A percentile compares a stretch with the other conserved stretches of the same genome.
These are phyloP conservation scores for Drosophila varians DNA, from an alignment of 1,140 invertebrate genomes.

Conservation along the genomic window DNA sequence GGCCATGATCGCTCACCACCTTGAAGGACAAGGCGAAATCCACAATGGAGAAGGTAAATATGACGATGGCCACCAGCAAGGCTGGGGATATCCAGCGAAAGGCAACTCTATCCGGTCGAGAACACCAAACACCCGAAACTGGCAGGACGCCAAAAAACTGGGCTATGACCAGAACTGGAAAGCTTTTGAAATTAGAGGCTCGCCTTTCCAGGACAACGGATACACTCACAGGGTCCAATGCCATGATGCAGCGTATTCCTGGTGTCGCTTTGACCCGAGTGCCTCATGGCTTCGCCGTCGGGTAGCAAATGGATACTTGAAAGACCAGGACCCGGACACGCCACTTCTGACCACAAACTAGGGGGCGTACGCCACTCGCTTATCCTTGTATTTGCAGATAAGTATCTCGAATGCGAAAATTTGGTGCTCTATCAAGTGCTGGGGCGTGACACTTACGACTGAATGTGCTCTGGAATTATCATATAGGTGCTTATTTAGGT, in stretches of 20 bases:
- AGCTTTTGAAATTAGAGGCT: background rate
- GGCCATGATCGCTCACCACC: slow-evolving; percentile 55
- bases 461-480: slow-evolving; percentile 14
- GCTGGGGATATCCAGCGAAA: slow-evolving; percentile 64
- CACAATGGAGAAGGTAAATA: slow-evolving; percentile 58
- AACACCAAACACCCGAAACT: slow-evolving; percentile 55
- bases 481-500: background rate
- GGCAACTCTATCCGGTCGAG: slow-evolving; percentile 38
- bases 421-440: slow-evolving; percentile 13
- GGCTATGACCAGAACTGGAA: slow-evolving; percentile 60
- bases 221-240: slow-evolving; percentile 73
- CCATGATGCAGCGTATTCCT: slow-evolving; percentile 73
- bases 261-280: slow-evolving; percentile 32
- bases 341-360: slow-evolving; percentile 18
- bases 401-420: slow-evolving; percentile 7
- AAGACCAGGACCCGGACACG: slow-evolving; percentile 6
- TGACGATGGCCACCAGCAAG: slow-evolving; percentile 37
- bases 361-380: slow-evolving; percentile 10
- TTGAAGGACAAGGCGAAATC: slow-evolving; percentile 59
- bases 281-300: slow-evolving; percentile 50
- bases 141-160: slow-evolving; percentile 72
- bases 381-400: slow-evolving; percentile 21
- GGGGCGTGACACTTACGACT: slow-evolving; percentile 29
- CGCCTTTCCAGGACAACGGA: background rate
- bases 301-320: slow-evolving; percentile 18